Conservation (phyloP, 2,113 vertebrate genomes). For the Ciconia stormi region DNA sequence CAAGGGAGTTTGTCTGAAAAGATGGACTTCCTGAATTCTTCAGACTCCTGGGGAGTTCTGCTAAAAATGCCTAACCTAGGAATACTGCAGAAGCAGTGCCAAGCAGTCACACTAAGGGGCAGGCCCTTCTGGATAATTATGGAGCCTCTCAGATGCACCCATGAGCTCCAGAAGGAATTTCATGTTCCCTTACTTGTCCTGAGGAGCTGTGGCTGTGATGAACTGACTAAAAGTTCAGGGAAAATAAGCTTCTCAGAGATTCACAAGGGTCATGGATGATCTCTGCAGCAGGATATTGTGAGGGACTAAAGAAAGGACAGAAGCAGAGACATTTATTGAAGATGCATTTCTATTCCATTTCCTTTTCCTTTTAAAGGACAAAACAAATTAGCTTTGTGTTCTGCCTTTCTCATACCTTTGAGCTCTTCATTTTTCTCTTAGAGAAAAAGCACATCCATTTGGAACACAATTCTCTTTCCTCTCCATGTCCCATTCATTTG, state of each 20-base stretch:
- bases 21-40: neutral
- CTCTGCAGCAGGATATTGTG: neutral
- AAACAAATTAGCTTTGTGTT: neutral
- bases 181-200: neutral
- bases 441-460: neutral
- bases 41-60: neutral
- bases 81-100: neutral
- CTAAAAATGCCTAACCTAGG: neutral
- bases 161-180: neutral
- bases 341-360: neutral
- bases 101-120: neutral
- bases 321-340: neutral
- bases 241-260: neutral
- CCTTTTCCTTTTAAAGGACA: neutral
- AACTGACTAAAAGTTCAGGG: neutral
- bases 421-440: neutral
- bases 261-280: neutral
- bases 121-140: neutral
- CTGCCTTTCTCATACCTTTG: neutral
- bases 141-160: neutral
- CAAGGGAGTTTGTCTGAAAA: neutral
- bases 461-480: neutral
- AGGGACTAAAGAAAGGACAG: neutral
- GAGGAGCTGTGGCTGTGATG: neutral
- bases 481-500: neutral